Evolutionary conservation across 2,113 vertebrate genomes (phyloP).

Genomic region (Petroica traversi): DNA sequence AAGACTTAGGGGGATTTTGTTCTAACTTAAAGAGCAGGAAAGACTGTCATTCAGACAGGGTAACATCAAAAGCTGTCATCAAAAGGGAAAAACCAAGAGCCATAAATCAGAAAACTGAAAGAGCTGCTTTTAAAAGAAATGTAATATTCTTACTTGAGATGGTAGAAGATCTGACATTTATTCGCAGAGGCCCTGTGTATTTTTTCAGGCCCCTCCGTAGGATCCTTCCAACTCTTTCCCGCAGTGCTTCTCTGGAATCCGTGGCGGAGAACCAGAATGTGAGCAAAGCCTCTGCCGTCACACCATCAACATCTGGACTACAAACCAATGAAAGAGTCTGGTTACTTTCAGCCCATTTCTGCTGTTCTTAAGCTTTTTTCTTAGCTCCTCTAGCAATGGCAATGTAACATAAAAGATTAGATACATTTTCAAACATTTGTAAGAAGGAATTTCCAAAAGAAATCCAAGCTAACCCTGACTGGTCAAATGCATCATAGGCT

Average conservation of each 20-base stretch:
- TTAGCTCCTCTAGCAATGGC: neutral
- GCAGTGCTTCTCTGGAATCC: slow-evolving; percentile 52
- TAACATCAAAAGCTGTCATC: neutral
- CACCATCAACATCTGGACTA: slow-evolving; percentile 63
- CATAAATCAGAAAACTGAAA: neutral
- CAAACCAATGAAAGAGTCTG: slow-evolving; percentile 30
- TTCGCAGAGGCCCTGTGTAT: slow-evolving; percentile 49
- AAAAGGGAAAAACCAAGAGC: neutral
- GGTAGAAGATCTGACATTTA: slow-evolving; percentile 62
- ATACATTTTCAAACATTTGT: neutral
- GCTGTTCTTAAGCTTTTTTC: neutral
- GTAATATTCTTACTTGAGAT: slow-evolving; percentile 67
- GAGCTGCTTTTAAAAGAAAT: neutral
- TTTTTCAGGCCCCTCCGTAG: slow-evolving; percentile 56
- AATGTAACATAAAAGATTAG: neutral
- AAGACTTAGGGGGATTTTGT: neutral
- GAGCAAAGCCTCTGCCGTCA: slow-evolving; percentile 65
- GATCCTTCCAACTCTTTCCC: slow-evolving; percentile 19
- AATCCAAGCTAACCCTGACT: neutral
- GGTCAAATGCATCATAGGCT: neutral
- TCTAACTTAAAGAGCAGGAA: neutral
- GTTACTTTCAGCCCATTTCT: neutral
- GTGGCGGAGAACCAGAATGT: slow-evolving; percentile 66
- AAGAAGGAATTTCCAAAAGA: neutral
- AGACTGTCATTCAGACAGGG: neutral